These are phyloP conservation scores for Chloroceryle amazona DNA, from an alignment of 2,797 vertebrate genomes.

Conservation along the genomic window DNA sequence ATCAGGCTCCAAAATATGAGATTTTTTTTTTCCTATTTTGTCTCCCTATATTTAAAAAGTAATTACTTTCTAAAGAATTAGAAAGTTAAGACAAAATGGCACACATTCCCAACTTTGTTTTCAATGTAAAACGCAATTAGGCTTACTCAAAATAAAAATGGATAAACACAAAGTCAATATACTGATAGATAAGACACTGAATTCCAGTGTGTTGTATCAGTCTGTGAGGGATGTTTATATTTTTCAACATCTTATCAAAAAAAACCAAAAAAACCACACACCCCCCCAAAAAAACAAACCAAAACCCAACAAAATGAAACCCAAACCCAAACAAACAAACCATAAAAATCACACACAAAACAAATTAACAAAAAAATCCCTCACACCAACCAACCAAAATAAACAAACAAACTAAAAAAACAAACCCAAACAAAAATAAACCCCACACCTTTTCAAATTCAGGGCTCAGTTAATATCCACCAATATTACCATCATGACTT, in stretches of 20 bases:
- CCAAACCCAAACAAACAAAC: too few species aligned
- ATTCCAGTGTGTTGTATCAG: neutral
- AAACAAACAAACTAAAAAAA: neutral
- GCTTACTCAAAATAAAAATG: neutral
- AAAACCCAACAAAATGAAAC: too few species aligned
- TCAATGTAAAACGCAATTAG: neutral
- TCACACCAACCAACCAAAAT: too few species aligned
- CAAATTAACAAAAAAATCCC: too few species aligned
- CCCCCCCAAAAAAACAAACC: too few species aligned
- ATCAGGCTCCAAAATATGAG: neutral
- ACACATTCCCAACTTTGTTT: neutral
- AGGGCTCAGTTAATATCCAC: neutral
- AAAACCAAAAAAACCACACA: neutral
- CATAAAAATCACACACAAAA: too few species aligned
- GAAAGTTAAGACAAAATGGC: neutral
- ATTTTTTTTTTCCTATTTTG: neutral
- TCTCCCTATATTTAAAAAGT: neutral
- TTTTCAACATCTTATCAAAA: neutral
- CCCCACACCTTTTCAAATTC: neutral
- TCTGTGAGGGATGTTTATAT: neutral
- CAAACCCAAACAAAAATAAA: too few species aligned
- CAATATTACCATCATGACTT: neutral
- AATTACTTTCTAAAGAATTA: neutral
- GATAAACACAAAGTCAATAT: neutral
- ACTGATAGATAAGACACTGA: neutral